Percentiles rank a stretch among this genome's conserved stretches.
These are phyloP conservation scores for Mionectes macconnelli DNA, from an alignment of 2,113 vertebrate species.

Conservation along the genomic window DNA sequence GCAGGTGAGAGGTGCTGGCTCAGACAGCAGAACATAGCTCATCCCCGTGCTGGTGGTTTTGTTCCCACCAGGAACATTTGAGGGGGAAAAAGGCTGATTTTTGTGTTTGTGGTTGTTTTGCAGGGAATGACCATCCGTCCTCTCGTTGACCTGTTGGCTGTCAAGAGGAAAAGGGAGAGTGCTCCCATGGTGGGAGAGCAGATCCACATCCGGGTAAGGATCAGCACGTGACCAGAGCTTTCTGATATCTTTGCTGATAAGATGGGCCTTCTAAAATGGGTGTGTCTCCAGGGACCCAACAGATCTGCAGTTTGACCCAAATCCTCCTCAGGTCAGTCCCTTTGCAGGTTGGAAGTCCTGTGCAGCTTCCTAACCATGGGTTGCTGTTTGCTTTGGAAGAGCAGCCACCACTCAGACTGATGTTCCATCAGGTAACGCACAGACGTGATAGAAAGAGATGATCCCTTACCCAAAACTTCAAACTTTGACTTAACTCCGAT, in stretches of 20 bases:
- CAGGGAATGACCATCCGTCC: slow-evolving; percentile 85
- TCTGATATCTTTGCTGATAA: not conserved
- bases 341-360: not conserved
- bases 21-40: accelerated
- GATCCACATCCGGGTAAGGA: slow-evolving; percentile 81
- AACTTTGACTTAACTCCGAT: not conserved
- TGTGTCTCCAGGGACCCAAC: not conserved
- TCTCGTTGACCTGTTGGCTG: slow-evolving; percentile 81
- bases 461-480: not conserved
- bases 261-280: not conserved
- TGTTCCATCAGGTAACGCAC: not conserved
- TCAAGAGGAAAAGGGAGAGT: slow-evolving; percentile 80
- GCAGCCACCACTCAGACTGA: not conserved
- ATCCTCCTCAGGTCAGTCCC: not conserved
- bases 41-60: accelerated
- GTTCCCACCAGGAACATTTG: accelerated
- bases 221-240: accelerated
- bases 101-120: not conserved
- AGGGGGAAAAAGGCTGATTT: not conserved
- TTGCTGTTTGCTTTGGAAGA: not conserved
- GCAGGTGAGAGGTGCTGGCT: not conserved
- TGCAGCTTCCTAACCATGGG: not conserved
- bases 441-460: not conserved
- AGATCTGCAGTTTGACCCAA: not conserved
- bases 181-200: slow-evolving; percentile 80